Evolutionary conservation across 2,797 vertebrate genomes (phyloP), one percentile per base, ranked within the genome.

Genomic region (Limosa lapponica): DNA sequence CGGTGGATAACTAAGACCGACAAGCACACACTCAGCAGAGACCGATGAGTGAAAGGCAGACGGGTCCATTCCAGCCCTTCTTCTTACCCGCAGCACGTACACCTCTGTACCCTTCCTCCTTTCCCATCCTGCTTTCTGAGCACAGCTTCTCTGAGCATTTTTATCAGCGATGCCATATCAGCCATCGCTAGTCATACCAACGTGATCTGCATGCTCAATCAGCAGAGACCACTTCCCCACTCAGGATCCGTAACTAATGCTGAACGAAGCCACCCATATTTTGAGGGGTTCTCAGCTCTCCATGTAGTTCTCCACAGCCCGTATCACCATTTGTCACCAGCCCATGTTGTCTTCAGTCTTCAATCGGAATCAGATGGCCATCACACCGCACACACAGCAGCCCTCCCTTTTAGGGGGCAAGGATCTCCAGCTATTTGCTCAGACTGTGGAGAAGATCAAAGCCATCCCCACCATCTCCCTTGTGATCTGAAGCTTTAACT

Each of bases 331-430:
- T 52, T 18, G 27, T 52, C 44, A 4, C 19, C 39, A 43, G 44
- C 20, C 57, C 15, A 8, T 2, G 7, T 2, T 28, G 36, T 11
- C 39, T 36, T 41, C 36, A 36, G 36, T 20, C 24, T 39, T 49
- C 64, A 14, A 20, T 6, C 8, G 12, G n/a, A 72, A 25, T 22
- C 3, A 6, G 51, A 14, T 0, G 0, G 36, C 13, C 11, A 13
- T 3, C 10, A 13, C n/a, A 28, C 5, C 12, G 16, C 36, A 13
- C 65, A 24, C 59, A 10, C 13, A 28, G 24, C 39, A 48, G 32
- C 59, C 36, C 19, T 30, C 22, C 37, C 37, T 39, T 39, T 57
- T 9, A 28, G 5, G 4, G 8, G 11, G 13, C 3, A 43, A 69
- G 28, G 58, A 36, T 22, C 73, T 62, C 67, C 2, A 19, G 39